phyloP scores from a whole-genome alignment of 2,113 vertebrate genomes.

The Rhynchomys soricoides region DNA sequence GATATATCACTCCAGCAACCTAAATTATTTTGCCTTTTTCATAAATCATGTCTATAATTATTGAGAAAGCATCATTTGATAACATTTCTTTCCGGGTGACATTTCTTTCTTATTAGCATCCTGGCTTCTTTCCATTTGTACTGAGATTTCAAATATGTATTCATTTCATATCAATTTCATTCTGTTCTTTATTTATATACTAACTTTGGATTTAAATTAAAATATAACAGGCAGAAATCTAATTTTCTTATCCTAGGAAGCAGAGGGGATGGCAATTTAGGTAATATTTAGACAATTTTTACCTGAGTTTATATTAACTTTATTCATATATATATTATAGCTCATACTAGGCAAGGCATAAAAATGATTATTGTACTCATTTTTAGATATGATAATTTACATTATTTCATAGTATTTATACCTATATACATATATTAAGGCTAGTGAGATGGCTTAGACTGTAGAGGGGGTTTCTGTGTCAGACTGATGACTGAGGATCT shows the following conservation, averaged over 20 bases:
- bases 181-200: constrained; percentile 47
- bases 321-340: background rate
- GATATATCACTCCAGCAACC: background rate
- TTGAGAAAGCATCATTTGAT: constrained; percentile 1
- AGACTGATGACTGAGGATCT: background rate
- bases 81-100: background rate
- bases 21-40: constrained; percentile 38
- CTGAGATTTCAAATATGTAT: background rate
- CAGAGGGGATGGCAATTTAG: background rate
- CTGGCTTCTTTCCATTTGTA: background rate
- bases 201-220: constrained; percentile 55
- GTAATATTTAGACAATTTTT: background rate
- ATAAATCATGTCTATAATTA: constrained; percentile 2
- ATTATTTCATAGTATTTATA: background rate
- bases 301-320: background rate
- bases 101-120: constrained; percentile 27
- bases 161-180: constrained; percentile 18
- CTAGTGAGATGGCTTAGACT: background rate
- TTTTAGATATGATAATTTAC: background rate
- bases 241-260: background rate
- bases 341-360: fast-evolving
- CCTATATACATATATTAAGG: background rate
- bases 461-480: background rate
- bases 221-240: background rate
- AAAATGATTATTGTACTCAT: background rate